These are phyloP conservation scores for Tiliacea citrago DNA, from an alignment of 2,888 invertebrate genomes.

Conservation along the genomic window DNA sequence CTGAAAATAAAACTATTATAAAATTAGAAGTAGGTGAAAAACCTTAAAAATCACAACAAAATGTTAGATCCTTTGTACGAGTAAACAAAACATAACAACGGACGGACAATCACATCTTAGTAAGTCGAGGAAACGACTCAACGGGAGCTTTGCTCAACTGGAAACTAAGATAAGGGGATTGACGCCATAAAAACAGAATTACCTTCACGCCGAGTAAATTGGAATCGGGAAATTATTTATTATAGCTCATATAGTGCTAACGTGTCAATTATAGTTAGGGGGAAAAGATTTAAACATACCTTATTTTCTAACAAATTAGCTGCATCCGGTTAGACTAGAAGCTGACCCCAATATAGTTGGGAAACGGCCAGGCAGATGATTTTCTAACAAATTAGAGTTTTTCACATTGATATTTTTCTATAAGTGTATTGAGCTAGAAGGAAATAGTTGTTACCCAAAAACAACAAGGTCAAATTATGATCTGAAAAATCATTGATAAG, in stretches of 20 bases:
- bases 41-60: background rate
- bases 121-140: constrained; percentile 63
- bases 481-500: background rate
- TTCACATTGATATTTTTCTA: background rate
- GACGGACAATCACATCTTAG: constrained; percentile 9
- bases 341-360: no score
- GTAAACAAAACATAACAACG: constrained; percentile 26
- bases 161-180: constrained; percentile 87
- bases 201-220: constrained; percentile 63
- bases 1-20: background rate
- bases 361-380: no score
- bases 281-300: background rate
- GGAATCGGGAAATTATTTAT: constrained; percentile 63
- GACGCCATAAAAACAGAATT: constrained; percentile 81
- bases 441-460: background rate
- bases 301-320: background rate
- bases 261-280: constrained; percentile 32
- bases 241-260: constrained; percentile 27
- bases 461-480: background rate
- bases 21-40: background rate
- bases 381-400: background rate
- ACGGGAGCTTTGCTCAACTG: constrained; percentile 74
- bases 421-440: background rate
- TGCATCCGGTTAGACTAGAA: no score
- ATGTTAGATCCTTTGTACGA: background rate